Percentiles rank a stretch among this genome's conserved stretches.
phyloP scores from a whole-genome alignment of 2,797 vertebrate species.

The Cyprinodon diabolis region DNA sequence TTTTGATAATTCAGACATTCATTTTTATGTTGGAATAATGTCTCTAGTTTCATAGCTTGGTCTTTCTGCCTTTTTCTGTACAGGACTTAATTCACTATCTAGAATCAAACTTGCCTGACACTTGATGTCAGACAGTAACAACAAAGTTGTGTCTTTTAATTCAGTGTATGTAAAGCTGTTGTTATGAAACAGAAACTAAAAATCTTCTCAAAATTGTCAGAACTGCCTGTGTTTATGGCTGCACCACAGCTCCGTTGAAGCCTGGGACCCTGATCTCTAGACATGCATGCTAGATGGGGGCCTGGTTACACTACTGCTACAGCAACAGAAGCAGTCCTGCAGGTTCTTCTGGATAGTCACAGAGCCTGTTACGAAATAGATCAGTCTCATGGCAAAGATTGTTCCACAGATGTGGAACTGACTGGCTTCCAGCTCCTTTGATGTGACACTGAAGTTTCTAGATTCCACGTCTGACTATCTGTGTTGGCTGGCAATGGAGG shows the following conservation, averaged over 20 bases:
- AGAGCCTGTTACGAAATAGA: constrained; percentile 54
- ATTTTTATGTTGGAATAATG: neutral
- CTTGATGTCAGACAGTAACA: neutral
- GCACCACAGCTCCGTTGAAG: constrained; percentile 29
- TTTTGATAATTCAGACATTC: neutral
- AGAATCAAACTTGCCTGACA: too few relatives aligned
- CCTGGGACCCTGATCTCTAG: constrained; percentile 44
- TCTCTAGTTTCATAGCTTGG: neutral
- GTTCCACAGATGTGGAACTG: constrained; percentile 65
- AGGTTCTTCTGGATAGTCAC: constrained; percentile 56
- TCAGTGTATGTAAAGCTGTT: neutral
- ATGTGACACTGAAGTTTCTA: constrained; percentile 60
- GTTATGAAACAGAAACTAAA: neutral
- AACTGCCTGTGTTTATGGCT: neutral
- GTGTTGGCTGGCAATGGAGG: constrained; percentile 43
- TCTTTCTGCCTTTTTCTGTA: too few relatives aligned
- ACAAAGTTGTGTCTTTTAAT: neutral
- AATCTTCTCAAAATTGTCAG: neutral
- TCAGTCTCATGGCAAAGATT: constrained; percentile 56
- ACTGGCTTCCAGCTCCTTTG: constrained; percentile 61
- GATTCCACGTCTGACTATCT: constrained; percentile 62
- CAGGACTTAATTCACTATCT: neutral
- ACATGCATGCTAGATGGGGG: constrained; percentile 11
- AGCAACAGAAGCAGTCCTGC: constrained; percentile 40
- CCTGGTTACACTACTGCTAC: constrained; percentile 36